Conservation (phyloP, 2,888 invertebrate species). For the Amiota communis region DNA sequence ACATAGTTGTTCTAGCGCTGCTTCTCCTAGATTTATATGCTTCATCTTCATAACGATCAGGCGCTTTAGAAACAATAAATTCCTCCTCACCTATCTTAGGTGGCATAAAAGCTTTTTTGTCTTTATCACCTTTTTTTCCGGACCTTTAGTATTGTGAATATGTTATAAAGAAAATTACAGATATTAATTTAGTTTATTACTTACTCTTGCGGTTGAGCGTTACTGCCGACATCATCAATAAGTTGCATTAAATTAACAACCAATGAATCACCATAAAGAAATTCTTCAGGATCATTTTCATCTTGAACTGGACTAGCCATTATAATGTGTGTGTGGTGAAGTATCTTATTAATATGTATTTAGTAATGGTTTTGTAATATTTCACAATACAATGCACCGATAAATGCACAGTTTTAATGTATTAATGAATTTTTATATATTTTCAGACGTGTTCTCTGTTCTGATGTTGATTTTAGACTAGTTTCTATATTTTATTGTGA, state of each 20-base stretch:
- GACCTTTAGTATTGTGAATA: background rate
- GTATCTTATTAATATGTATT: no score
- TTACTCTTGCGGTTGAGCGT: slow-evolving; percentile 45
- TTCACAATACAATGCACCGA: no score
- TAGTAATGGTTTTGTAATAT: no score
- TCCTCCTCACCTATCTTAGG: background rate
- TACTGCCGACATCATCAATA: slow-evolving; percentile 36
- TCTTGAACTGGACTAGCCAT: no score
- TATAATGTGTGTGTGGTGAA: no score
- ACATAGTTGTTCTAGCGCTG: slow-evolving; percentile 30
- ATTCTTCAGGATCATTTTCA: slow-evolving; percentile 34
- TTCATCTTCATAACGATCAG: slow-evolving; percentile 19
- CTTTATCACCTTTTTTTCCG: background rate
- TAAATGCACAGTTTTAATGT: no score
- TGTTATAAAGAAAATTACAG: no score
- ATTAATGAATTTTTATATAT: no score
- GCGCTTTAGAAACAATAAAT: background rate
- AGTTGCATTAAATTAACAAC: slow-evolving; percentile 41
- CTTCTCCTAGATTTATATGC: slow-evolving; percentile 35
- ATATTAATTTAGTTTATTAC: background rate
- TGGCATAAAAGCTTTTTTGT: no score
- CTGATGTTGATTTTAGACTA: no score
- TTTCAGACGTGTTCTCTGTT: no score
- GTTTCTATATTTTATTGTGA: no score
- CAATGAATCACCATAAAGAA: slow-evolving; percentile 35